Percentiles rank a stretch among this genome's conserved stretches.
These are phyloP conservation scores for Metacarcinus magister DNA, from an alignment of 2,888 invertebrate genomes.

Conservation along the genomic window DNA sequence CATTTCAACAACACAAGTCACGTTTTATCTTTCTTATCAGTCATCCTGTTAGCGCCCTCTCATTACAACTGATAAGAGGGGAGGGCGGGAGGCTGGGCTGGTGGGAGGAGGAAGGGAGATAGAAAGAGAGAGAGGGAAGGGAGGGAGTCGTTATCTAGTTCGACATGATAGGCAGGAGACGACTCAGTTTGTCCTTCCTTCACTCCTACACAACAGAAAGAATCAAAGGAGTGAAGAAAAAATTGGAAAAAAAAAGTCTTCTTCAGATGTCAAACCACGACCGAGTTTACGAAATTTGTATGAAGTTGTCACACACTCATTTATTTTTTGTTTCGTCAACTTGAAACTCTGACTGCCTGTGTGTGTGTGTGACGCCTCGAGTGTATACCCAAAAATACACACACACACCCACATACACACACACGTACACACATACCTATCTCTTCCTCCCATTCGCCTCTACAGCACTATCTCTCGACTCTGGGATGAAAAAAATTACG, in stretches of 20 bases:
- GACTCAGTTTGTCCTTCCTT: neutral
- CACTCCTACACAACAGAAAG: neutral
- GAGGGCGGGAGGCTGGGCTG: neutral
- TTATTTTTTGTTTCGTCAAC: neutral
- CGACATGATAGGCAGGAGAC: constrained; percentile 3
- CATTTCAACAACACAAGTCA: neutral
- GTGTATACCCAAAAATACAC: neutral
- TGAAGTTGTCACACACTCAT: constrained; percentile 21
- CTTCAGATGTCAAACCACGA: neutral
- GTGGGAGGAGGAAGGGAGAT: too few relatives aligned
- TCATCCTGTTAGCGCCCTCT: neutral
- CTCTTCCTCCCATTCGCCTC: neutral
- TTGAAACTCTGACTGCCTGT: too few relatives aligned
- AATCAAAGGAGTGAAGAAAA: neutral
- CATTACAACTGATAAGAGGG: constrained; percentile 6
- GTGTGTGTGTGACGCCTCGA: neutral
- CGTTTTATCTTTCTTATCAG: constrained; percentile 11
- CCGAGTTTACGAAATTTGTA: neutral
- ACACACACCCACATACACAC: constrained; percentile 20
- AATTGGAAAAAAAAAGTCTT: neutral
- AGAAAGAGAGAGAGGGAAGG: neutral
- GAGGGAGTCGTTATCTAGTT: neutral
- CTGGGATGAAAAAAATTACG: neutral
- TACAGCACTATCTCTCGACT: neutral
- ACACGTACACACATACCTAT: too few relatives aligned